Conservation (phyloP, 2,888 invertebrate species). For the Bimastos eiseni region DNA sequence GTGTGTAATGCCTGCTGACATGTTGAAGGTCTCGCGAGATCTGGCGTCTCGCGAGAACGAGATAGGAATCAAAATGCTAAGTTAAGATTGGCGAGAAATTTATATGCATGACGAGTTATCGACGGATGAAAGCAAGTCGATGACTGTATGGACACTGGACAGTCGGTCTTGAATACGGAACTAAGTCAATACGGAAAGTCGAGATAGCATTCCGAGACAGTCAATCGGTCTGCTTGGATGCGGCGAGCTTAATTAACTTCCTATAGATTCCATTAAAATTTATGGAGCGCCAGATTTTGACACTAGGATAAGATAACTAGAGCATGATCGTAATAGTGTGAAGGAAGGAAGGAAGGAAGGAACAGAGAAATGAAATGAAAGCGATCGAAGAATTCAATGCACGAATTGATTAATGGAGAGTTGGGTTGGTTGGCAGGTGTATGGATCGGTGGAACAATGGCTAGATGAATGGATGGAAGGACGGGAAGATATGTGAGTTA, state of each 20-base stretch:
- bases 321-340: not conserved
- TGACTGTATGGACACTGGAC: not conserved
- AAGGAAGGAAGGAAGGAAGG: too few species aligned
- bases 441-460: not conserved
- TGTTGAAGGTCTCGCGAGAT: not conserved
- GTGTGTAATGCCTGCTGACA: not conserved
- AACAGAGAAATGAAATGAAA: too few species aligned
- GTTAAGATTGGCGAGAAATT: not conserved
- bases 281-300: not conserved
- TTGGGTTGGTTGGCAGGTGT: not conserved
- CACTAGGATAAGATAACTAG: not conserved
- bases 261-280: not conserved
- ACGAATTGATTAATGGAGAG: too few species aligned
- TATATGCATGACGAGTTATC: not conserved
- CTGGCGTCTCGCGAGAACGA: not conserved
- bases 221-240: not conserved
- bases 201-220: not conserved
- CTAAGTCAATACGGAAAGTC: not conserved
- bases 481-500: not conserved
- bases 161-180: not conserved
- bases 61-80: conserved; percentile 6
- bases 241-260: not conserved
- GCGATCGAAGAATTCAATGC: too few species aligned
- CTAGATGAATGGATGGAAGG: not conserved
- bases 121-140: not conserved